These are phyloP conservation scores for Drosophila affinis DNA, from an alignment of 2,888 invertebrate species.

Conservation along the genomic window DNA sequence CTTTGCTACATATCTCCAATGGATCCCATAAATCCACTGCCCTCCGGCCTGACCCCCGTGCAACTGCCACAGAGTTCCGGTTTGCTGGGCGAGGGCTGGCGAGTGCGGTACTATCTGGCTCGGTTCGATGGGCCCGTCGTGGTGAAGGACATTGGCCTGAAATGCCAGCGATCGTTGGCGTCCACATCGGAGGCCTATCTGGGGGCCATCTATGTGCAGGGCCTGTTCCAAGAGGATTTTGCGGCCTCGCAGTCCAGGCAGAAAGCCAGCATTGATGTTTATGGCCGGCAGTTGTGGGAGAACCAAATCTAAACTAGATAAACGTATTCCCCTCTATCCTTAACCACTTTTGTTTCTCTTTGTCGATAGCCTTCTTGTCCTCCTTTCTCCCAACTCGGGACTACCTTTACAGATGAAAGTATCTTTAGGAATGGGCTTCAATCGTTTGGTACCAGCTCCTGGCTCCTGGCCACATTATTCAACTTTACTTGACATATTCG, in stretches of 20 bases:
- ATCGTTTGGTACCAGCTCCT: not conserved
- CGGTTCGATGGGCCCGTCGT: constrained; percentile 71
- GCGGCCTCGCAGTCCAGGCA: not conserved
- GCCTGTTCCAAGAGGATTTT: constrained; percentile 53
- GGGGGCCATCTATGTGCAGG: constrained; percentile 77
- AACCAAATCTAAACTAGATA: not conserved
- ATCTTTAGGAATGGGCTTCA: no score
- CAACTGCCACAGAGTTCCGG: constrained; percentile 61
- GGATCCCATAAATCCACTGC: constrained; percentile 36
- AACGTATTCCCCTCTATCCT: not conserved
- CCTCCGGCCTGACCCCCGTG: constrained; percentile 45
- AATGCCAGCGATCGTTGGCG: constrained; percentile 52
- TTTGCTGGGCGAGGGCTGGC: constrained; percentile 70
- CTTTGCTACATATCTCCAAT: constrained; percentile 75
- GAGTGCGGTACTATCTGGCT: constrained; percentile 78
- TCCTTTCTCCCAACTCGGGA: no score
- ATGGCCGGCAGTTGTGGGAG: constrained; percentile 20
- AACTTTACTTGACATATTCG: constrained; percentile 8
- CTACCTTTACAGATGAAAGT: no score
- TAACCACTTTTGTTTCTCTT: not conserved
- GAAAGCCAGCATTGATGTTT: constrained; percentile 33
- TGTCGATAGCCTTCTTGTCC: not conserved
- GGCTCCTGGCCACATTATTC: constrained; percentile 13
- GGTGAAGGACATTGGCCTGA: constrained; percentile 78
- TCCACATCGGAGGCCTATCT: constrained; percentile 57